These are phyloP conservation scores for Nomada ferruginata DNA, from an alignment of 2,888 invertebrate genomes.

Conservation along the genomic window DNA sequence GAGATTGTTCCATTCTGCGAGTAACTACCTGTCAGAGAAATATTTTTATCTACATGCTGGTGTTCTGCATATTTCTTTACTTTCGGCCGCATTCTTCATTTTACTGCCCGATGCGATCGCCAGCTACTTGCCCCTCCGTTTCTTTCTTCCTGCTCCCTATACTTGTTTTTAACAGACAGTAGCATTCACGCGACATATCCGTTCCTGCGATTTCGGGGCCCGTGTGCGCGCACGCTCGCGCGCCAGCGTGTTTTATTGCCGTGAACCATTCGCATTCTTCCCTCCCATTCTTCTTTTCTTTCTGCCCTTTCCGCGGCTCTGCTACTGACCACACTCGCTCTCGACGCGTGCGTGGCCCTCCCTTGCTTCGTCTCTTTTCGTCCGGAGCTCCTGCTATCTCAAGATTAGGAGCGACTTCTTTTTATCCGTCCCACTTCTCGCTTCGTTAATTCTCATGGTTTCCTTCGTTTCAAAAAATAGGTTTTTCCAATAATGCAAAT, in stretches of 20 bases:
- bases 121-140: neutral
- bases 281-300: conserved; percentile 58
- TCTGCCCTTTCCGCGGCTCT: conserved; percentile 38
- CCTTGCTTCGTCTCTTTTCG: conserved; percentile 26
- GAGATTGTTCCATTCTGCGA: neutral
- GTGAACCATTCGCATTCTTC: conserved; percentile 69
- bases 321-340: conserved; percentile 48
- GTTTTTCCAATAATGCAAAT: neutral
- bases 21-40: too few relatives aligned
- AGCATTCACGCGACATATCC: conserved; percentile 45
- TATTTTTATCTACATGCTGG: neutral
- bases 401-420: conserved; percentile 22
- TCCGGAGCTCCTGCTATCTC: conserved; percentile 9
- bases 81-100: conserved; percentile 1
- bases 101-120: neutral
- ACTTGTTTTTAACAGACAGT: conserved; percentile 12
- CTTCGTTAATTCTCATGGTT: neutral
- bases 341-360: conserved; percentile 62
- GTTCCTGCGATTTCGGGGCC: conserved; percentile 59
- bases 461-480: too few relatives aligned
- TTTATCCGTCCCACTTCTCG: neutral
- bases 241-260: conserved; percentile 70
- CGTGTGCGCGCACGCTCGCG: conserved; percentile 14
- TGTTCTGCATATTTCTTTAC: neutral
- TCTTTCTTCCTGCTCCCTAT: conserved; percentile 24